phyloP scores from a whole-genome alignment of 2,113 vertebrate genomes.

The Sinocyclocheilus rhinocerous region DNA sequence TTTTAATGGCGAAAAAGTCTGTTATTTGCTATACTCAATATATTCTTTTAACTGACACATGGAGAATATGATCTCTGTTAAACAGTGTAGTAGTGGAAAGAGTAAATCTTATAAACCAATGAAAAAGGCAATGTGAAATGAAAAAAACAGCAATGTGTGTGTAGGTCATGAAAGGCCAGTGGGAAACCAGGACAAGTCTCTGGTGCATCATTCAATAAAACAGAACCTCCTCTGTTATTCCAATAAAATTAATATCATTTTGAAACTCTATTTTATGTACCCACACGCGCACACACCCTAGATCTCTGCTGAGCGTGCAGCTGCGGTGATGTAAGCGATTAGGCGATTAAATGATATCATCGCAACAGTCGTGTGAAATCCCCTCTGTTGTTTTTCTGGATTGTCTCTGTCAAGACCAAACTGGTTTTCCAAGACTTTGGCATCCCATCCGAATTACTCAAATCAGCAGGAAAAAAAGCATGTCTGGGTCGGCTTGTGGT shows the following conservation, averaged over 20 bases:
- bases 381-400: conserved; percentile 58
- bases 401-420: conserved; percentile 64
- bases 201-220: conserved; percentile 45
- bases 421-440: conserved; percentile 61
- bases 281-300: conserved; percentile 42
- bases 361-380: conserved; percentile 70
- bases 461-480: conserved; percentile 58
- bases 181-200: conserved; percentile 35
- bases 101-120: neutral
- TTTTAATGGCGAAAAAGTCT: neutral
- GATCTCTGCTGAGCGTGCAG: conserved; percentile 70
- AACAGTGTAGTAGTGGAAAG: neutral
- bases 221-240: conserved; percentile 58
- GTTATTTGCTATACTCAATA: neutral
- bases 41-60: neutral
- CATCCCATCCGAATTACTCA: conserved; percentile 54
- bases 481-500: conserved; percentile 67
- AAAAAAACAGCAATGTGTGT: neutral
- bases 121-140: neutral
- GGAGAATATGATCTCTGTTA: neutral
- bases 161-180: conserved; percentile 23
- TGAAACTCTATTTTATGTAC: conserved; percentile 15
- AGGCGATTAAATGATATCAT: conserved; percentile 76
- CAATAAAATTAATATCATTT: conserved; percentile 31
- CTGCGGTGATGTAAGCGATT: conserved; percentile 78